Evolutionary conservation across 1,140 invertebrate genomes (phyloP).

Genomic region (Drosophila funebris): DNA sequence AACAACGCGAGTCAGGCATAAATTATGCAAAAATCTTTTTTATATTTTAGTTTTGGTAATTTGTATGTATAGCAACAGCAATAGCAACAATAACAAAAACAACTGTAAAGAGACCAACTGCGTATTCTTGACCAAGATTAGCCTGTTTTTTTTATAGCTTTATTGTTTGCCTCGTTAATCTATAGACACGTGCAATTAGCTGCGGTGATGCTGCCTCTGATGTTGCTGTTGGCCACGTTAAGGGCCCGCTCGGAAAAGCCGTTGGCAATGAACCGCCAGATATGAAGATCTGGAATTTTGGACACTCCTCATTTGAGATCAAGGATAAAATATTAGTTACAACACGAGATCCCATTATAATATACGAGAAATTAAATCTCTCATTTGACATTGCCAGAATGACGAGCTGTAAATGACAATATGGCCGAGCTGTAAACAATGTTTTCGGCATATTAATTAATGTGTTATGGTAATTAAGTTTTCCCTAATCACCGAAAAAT

Average conservation of each 20-base stretch:
- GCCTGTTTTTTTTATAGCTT: constrained; percentile 49
- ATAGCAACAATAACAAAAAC: neutral
- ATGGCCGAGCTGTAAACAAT: constrained; percentile 33
- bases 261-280: constrained; percentile 49
- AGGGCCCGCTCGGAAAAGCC: constrained; percentile 48
- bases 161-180: constrained; percentile 36
- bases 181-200: constrained; percentile 56
- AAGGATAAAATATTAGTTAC: constrained; percentile 51
- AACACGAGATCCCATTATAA: constrained; percentile 1
- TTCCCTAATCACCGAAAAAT: constrained; percentile 44
- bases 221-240: constrained; percentile 39
- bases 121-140: constrained; percentile 12
- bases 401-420: constrained; percentile 35
- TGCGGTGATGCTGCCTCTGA: neutral
- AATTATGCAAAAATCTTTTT: constrained; percentile 64
- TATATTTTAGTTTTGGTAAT: constrained; percentile 38
- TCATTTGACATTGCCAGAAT: constrained; percentile 15
- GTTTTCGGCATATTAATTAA: constrained; percentile 39
- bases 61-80: constrained; percentile 17
- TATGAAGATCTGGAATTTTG: constrained; percentile 6
- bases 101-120: neutral
- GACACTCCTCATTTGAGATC: constrained; percentile 63
- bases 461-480: constrained; percentile 42
- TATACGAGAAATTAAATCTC: neutral
- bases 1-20: constrained; percentile 53